Evolutionary conservation across 2,888 invertebrate species (phyloP).

Genomic region (Corythucha ciliata): DNA sequence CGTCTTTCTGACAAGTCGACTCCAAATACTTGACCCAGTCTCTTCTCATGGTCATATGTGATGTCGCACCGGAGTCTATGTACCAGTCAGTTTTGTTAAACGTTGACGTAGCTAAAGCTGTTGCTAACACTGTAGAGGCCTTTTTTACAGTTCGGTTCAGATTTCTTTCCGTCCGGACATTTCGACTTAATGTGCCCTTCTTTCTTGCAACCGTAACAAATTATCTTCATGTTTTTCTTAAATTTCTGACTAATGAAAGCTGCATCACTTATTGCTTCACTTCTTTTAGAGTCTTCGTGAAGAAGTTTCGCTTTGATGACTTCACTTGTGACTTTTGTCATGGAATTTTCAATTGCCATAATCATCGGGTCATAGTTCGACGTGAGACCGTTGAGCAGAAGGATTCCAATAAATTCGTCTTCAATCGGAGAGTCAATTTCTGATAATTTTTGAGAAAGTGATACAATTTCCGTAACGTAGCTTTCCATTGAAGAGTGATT

Average conservation of each 20-base stretch:
- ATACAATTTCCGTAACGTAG: slow-evolving; percentile 8
- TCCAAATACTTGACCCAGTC: no score
- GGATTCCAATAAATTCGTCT: slow-evolving; percentile 15
- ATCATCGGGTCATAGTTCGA: slow-evolving; percentile 15
- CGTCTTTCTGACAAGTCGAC: no score
- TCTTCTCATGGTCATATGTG: no score
- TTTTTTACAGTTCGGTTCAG: neutral
- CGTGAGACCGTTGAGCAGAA: slow-evolving; percentile 15
- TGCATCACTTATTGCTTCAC: no score
- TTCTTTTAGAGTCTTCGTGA: neutral
- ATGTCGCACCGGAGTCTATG: no score
- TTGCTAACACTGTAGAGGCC: neutral
- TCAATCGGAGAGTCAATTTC: slow-evolving; percentile 9
- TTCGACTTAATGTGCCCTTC: neutral
- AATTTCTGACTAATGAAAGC: no score
- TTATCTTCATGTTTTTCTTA: neutral
- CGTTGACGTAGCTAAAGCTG: neutral
- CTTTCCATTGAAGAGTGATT: neutral
- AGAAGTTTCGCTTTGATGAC: slow-evolving; percentile 6
- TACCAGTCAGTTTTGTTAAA: no score
- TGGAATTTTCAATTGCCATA: slow-evolving; percentile 14
- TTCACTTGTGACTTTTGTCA: neutral
- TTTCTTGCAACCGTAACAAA: neutral
- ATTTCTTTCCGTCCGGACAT: neutral
- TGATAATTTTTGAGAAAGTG: neutral